Conservation (phyloP, 2,888 invertebrate species). For the Patella pellucida region DNA sequence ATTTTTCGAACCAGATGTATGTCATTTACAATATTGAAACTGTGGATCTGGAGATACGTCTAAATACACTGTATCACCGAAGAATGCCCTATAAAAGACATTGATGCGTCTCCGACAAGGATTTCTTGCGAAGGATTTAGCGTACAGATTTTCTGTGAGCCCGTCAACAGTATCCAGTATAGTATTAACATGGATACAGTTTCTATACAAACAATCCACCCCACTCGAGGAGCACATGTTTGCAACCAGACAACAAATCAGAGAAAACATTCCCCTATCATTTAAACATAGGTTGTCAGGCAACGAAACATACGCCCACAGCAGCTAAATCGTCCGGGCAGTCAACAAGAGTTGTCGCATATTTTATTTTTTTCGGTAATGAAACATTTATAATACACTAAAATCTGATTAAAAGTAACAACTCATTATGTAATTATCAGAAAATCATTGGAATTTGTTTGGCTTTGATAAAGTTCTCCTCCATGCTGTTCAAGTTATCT, state of each 20-base stretch:
- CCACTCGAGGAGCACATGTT: conserved; percentile 3
- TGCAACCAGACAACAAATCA: background rate
- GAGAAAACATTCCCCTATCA: background rate
- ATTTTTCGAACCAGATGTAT: background rate
- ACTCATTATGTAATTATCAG: no score
- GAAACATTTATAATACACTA: no score
- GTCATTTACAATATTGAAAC: background rate
- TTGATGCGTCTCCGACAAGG: conserved; percentile 9
- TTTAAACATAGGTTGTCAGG: no score
- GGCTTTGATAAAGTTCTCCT: no score
- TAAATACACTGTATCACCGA: background rate
- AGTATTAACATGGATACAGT: conserved; percentile 12
- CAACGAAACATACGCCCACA: no score
- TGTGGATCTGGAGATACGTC: background rate
- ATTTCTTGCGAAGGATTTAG: background rate
- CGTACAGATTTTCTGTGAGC: conserved; percentile 1
- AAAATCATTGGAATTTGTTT: no score
- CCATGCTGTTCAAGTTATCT: no score
- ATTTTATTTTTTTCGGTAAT: no score
- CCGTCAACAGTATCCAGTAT: background rate
- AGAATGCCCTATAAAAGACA: conserved; percentile 9
- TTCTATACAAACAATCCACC: conserved; percentile 4
- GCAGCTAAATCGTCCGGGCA: no score
- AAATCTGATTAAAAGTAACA: no score
- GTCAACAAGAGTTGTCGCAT: no score